Evolutionary conservation across 2,797 vertebrate genomes (phyloP), one percentile per base, ranked within the genome.

Genomic region (Poeciliopsis presidionis): DNA sequence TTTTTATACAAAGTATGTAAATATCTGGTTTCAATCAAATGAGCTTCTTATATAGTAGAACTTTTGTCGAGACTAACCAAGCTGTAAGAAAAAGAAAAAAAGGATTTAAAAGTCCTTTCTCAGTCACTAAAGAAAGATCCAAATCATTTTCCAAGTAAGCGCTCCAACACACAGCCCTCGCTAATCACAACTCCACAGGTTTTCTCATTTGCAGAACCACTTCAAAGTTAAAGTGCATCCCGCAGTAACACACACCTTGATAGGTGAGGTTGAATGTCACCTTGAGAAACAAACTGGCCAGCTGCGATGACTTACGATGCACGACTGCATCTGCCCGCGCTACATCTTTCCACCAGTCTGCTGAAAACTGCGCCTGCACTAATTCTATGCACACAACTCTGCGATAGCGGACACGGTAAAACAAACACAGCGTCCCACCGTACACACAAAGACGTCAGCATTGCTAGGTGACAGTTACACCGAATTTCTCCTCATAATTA

Each of bases 201-300:
- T 57, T 75, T 72, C 46, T 59, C 41, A 75, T 78, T 72, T 39
- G 43, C 36, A n/a, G 12, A 2, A 0, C 20, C n/a, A 51, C 47
- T 61, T 72, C 36, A 70, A 70, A 72, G 73, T 70, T 51, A 55
- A 78, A 43, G 30, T 28, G 28, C 76, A 59, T 75, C n/a, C 20
- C 0, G 63, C 57, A 39, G 41, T 81, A 57, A 73, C 81, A 76
- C 78, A 53, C 80, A 85, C 81, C 85, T 80, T 76, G 57, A 70
- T 86, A 90, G 88, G 90, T 91, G 57, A 87, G 67, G 47, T 86
- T 84, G 84, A 91, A 91, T 86, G 92, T 92, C 92, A 93, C 90
- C 88, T 91, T 93, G 92, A 91, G 69, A 75, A 61, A 59, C 1
- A 45, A 77, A 83, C 55, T n/a, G 61, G 46, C 75, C 76, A 72